Percentiles rank a stretch among this genome's conserved stretches.
phyloP scores from a whole-genome alignment of 2,797 vertebrate genomes.

The Argyrosomus regius region DNA sequence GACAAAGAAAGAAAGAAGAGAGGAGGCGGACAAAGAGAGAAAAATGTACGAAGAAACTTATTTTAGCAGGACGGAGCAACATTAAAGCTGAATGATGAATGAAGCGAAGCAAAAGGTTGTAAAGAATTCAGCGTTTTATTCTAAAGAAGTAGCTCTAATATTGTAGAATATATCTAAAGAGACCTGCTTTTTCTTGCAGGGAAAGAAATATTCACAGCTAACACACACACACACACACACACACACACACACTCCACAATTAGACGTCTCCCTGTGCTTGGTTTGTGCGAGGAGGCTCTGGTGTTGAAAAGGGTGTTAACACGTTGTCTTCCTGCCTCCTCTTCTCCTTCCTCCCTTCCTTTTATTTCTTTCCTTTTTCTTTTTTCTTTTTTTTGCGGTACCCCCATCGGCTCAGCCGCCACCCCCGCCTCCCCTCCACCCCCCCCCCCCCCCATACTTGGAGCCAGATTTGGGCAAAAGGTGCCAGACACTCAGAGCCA shows the following conservation, averaged over 20 bases:
- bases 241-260: conserved; percentile 72
- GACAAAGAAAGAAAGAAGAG: conserved; percentile 39
- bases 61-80: conserved; percentile 17
- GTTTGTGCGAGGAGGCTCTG: conserved; percentile 68
- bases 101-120: neutral
- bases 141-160: neutral
- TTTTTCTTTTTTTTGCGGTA: neutral
- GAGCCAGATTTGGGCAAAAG: conserved; percentile 75
- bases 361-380: conserved; percentile 37
- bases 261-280: conserved; percentile 74
- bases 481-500: conserved; percentile 78
- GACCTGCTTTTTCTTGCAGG: conserved; percentile 25
- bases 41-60: conserved; percentile 51
- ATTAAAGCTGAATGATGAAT: neutral
- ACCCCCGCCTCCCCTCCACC: neutral
- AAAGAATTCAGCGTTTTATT: neutral
- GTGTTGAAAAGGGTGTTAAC: conserved; percentile 84
- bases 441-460: neutral
- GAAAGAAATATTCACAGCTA: conserved; percentile 40
- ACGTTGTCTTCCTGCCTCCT: conserved; percentile 74
- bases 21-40: conserved; percentile 1
- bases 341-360: conserved; percentile 62
- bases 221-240: conserved; percentile 25
- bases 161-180: conserved; percentile 1
- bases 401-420: conserved; percentile 48